Evolutionary conservation across 2,888 invertebrate species (phyloP).

Genomic region (Netelia virgata): DNA sequence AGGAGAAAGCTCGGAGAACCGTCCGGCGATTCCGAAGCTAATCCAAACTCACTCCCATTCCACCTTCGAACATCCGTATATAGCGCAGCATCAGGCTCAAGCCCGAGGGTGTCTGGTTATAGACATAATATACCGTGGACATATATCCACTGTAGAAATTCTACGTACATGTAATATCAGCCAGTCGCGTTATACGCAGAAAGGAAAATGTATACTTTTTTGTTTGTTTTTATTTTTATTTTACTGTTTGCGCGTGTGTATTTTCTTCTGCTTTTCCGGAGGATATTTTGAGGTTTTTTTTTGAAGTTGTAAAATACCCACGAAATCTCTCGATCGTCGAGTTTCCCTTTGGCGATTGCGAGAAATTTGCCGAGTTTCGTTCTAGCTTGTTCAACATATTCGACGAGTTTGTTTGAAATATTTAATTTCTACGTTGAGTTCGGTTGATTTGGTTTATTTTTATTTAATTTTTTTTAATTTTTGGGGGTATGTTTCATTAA

Average conservation of each 20-base stretch:
- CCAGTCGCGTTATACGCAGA: not conserved
- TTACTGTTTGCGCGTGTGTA: not conserved
- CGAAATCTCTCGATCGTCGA: conserved; percentile 14
- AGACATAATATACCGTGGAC: conserved; percentile 49
- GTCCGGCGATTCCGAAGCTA: conserved; percentile 70
- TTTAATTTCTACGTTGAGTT: not conserved
- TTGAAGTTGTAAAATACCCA: not conserved
- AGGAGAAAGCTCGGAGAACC: conserved; percentile 56
- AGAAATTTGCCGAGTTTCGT: not conserved
- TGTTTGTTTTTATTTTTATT: conserved; percentile 1
- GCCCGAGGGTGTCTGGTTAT: conserved; percentile 61
- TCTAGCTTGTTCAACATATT: not conserved
- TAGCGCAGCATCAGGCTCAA: conserved; percentile 46
- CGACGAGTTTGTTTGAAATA: not conserved
- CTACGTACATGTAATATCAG: conserved; percentile 46
- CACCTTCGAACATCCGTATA: conserved; percentile 60
- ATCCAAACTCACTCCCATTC: conserved; percentile 66
- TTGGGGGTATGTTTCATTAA: not conserved
- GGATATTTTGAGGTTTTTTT: too few species aligned
- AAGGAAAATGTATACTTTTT: not conserved
- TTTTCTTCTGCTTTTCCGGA: not conserved
- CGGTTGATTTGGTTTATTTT: conserved; percentile 18
- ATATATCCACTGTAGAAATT: conserved; percentile 31
- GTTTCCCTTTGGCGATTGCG: not conserved
- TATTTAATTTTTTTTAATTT: not conserved